Percentiles rank a stretch among this genome's conserved stretches.
These are phyloP conservation scores for Dicentrarchus labrax DNA, from an alignment of 2,113 vertebrate species.

Conservation along the genomic window DNA sequence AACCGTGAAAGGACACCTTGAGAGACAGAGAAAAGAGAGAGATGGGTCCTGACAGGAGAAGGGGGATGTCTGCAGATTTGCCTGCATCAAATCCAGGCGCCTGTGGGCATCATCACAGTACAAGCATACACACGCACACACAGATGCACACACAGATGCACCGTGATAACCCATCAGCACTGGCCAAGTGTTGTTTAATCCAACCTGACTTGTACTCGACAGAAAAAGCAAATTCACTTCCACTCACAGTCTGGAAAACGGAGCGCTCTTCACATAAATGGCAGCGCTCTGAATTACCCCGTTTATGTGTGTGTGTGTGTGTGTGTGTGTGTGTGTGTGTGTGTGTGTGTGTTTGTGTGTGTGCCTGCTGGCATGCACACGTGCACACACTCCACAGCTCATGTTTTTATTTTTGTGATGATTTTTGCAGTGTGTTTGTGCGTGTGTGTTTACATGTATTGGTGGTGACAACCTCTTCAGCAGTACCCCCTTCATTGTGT, in stretches of 20 bases:
- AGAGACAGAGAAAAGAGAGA: conserved; percentile 55
- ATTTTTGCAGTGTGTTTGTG: conserved; percentile 63
- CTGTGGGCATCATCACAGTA: conserved; percentile 74
- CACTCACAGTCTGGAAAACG: conserved; percentile 83
- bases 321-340: conserved; percentile 41
- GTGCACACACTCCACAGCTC: conserved; percentile 54
- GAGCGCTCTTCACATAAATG: conserved; percentile 85
- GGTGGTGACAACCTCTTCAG: conserved; percentile 82
- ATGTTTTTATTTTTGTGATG: conserved; percentile 75
- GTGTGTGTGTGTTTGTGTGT: too few species aligned
- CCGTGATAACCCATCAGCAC: conserved; percentile 81
- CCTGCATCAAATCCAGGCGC: conserved; percentile 73
- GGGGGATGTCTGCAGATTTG: conserved; percentile 72
- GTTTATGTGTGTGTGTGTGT: conserved; percentile 36
- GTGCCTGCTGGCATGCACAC: conserved; percentile 49
- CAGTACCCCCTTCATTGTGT: conserved; percentile 79
- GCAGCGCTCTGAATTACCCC: conserved; percentile 76
- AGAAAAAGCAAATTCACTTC: conserved; percentile 87
- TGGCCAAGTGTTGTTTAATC: conserved; percentile 85
- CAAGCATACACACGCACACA: conserved; percentile 35
- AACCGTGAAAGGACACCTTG: conserved; percentile 75
- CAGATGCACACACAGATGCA: conserved; percentile 43
- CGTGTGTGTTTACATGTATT: conserved; percentile 78
- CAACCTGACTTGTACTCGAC: conserved; percentile 85
- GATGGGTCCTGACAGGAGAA: conserved; percentile 78